Evolutionary conservation across 1,140 invertebrate species (phyloP), one percentile per base, ranked within the genome.

Genomic region (Eumeta japonica): DNA sequence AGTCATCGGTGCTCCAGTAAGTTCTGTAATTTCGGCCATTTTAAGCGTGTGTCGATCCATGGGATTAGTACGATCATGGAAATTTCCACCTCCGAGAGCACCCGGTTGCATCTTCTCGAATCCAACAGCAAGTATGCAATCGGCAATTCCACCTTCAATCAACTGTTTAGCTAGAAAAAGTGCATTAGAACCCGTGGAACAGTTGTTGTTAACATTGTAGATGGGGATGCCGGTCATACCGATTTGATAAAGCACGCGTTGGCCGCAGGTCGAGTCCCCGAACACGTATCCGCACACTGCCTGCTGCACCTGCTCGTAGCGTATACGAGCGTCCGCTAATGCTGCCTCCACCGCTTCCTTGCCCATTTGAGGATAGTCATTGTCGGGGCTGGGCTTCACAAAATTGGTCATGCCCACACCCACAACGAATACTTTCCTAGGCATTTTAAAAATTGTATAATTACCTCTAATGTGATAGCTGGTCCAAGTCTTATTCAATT

Each of bases 171-270:
- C 94, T 55, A 99, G 73, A 41, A 86, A 83, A 1, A 99, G 62
- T 2, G 96, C 96, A 35, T 89, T 92, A 0, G 95, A 92, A 9
- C 97, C 97, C 12, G 94, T 98, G 0, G 96, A 89, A 62, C 97
- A 99, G 59, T 97, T 97, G 61, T 99, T 99, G 72, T 98, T 98
- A 0, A 98, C 95, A 79, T 99, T 99, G 75, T 90, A 95, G 42
- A 99, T 87, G 7, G 97, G 97, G 51, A 98, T 97, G 13, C 95
- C 97, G 28, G 86, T 97, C 81, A 98, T 85, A 24, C 97, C 97
- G 24, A 98, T 75, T 65, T 94, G 86, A 70, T 99, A 99, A 1
- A 99, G 53, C 0, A 92, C 89, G 48, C 95, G 79, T 77, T 99
- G 96, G 2, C 97, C 97, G 76, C 87, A 89, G 10, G 94, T 94